Base-by-base conservation (phyloP, 2,113 vertebrate genomes). In the Plotosus lineatus region DNA sequence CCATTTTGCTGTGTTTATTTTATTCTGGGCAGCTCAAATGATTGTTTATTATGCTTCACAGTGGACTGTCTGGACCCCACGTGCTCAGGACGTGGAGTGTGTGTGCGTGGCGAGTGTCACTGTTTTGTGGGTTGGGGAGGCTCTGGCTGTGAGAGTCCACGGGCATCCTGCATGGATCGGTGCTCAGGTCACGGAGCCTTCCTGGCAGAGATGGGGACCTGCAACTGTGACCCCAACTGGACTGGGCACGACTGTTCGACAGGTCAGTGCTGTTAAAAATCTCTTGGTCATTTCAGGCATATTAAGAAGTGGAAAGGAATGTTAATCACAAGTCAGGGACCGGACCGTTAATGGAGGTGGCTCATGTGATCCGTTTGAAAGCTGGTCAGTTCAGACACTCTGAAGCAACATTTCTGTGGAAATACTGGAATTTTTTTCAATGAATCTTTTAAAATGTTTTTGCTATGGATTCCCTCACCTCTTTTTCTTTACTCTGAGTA, bases 21-120 rank as follows among this genome's bases (percentile, higher is more conserved):
- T 28, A 82, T 10, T 82, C 78, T 88, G 82, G 40, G 28, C 26
- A 17, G 71, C 84, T 23, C 79, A 82, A 88, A 83, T 48, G 4
- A 53, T 50, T 77, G 2, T 86, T 85, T 81, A 19, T 85, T 53
- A 28, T 33, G 80, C 19, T 7, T 61, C 74, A 19, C 83, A 99
- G 98, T 98, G 94, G 98, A 99, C 89, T 99, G 98, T 87, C 89
- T 99, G 93, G 98, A 99, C 86, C 97, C 98, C 1, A 98, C 97
- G 0, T 99, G 98, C 87, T 97, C 96, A 0, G 95, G 96, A 50
- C 94, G 96, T 74, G 97, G 98, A 0, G 96, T 99, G 40, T 99
- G 97, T 0, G 97, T 99, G 38, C 91, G 95, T 83, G 98, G 97
- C 73, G 97, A 98, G 83, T 99, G 98, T 81, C 98, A 99, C 92